Conservation (phyloP, 2,113 vertebrate genomes). For the Urocolius indicus region DNA sequence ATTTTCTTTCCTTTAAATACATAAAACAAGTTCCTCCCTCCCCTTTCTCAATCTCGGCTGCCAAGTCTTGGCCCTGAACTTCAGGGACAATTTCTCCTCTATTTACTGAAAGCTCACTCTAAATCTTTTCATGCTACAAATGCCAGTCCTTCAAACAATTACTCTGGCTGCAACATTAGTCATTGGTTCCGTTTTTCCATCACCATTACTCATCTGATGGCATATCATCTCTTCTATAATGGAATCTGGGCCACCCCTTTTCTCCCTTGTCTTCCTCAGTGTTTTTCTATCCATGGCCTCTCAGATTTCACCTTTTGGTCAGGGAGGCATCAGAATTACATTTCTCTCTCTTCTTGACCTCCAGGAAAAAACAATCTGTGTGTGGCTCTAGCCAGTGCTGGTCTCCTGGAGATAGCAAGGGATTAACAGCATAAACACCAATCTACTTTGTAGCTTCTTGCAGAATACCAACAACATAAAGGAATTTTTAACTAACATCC, state of each 20-base stretch:
- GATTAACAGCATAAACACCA: not conserved
- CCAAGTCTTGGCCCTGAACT: conserved; percentile 11
- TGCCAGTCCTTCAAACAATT: conserved; percentile 32
- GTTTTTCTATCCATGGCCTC: not conserved
- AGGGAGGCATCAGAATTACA: too few species aligned
- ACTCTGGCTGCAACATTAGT: not conserved
- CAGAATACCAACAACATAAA: not conserved
- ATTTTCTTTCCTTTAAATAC: not conserved
- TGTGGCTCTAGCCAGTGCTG: not conserved
- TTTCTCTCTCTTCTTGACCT: not conserved
- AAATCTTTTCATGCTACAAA: conserved; percentile 31
- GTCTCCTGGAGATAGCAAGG: not conserved
- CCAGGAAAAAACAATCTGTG: not conserved
- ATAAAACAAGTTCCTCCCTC: not conserved
- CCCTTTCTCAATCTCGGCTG: not conserved
- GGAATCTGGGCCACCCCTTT: not conserved
- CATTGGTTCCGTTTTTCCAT: conserved; percentile 18
- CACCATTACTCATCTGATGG: not conserved
- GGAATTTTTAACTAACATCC: not conserved
- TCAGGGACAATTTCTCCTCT: conserved; percentile 44
- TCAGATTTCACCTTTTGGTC: not conserved
- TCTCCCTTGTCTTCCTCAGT: not conserved
- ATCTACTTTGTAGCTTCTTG: not conserved
- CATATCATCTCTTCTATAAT: not conserved
- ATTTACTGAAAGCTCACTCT: conserved; percentile 51